Base-by-base conservation (phyloP, 2,888 invertebrate species). In the Xylocampa areola region DNA sequence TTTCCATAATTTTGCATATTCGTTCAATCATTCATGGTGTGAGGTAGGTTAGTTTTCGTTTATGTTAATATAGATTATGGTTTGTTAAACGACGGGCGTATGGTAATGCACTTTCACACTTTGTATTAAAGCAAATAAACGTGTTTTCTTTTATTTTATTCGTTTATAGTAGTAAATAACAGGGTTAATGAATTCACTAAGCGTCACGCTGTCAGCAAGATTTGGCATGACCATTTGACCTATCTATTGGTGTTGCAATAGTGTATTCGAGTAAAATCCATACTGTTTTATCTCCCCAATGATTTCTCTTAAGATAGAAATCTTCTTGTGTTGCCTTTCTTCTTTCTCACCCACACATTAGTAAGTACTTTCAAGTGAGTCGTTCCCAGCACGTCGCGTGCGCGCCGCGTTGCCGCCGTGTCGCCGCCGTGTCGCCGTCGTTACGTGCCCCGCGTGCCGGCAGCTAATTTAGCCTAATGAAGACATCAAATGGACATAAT, bases 1-100 rank as follows among this genome's bases (percentile, higher is more conserved):
- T 81, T 84, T 81, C 81, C 79, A 77, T 77, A 75, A 47, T 63
- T 80, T 85, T 80, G 82, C 85, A 86, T 87, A 86, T 85, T 84
- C 80, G 80, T 81, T 81, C 78, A 83, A 76, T 75, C 70, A 57
- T 52, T 57, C 51, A 76, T 71, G 77, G 67, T 75, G 78, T 85
- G 84, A 68, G 84, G 86, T 83, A 86, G 84, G 84, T 85, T 86
- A 64, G 80, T 75, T 80, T 82, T 81, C 75, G 75, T 77, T 79
- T 74, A 73, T 76, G 52, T 53, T 41, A 60, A 70, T 59, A 72
- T 16, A 67, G 76, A 75, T 72, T 74, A 76, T 80, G 75, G 72
- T 70, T 73, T 73, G 75, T 68, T 76, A 67, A 73, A 71, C 58
- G 61, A 61, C n/a, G 60, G 53, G 53, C 48, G 49, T 40, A 60